Conservation (phyloP, 2,888 invertebrate species). For the Erannis defoliaria region DNA sequence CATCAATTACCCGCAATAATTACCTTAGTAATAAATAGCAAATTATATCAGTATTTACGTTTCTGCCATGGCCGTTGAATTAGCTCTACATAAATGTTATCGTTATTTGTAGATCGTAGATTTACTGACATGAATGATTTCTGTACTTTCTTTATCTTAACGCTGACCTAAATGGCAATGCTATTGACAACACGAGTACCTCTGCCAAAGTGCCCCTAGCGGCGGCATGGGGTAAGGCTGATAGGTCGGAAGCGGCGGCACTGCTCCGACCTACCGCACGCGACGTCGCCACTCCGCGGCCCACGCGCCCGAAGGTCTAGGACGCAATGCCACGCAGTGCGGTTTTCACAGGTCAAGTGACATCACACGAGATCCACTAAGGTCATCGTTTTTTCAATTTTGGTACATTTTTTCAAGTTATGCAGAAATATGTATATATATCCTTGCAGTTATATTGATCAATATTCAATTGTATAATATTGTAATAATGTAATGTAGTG, state of each 20-base stretch:
- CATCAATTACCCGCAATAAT: not conserved
- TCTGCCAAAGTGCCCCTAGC: not conserved
- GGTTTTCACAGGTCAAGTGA: slow-evolving; percentile 6
- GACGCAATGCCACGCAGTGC: slow-evolving; percentile 34
- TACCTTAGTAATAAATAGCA: not conserved
- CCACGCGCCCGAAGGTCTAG: slow-evolving; percentile 43
- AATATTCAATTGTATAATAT: no score
- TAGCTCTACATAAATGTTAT: not conserved
- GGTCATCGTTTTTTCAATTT: not conserved
- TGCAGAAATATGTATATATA: no score
- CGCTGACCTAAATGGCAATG: not conserved
- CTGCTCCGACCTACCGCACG: slow-evolving; percentile 36
- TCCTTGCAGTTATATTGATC: no score
- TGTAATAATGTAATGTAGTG: no score
- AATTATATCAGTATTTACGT: not conserved
- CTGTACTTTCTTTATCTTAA: not conserved
- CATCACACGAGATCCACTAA: not conserved
- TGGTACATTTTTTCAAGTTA: not conserved
- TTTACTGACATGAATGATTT: not conserved
- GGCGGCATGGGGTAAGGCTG: not conserved
- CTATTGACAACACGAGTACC: no score
- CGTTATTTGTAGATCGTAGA: no score
- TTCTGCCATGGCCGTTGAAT: not conserved
- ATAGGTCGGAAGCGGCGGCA: slow-evolving; percentile 14
- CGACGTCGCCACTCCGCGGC: slow-evolving; percentile 14